Evolutionary conservation across 2,888 invertebrate genomes (phyloP), one percentile per base, ranked within the genome.

Genomic region (Eulithis prunata): DNA sequence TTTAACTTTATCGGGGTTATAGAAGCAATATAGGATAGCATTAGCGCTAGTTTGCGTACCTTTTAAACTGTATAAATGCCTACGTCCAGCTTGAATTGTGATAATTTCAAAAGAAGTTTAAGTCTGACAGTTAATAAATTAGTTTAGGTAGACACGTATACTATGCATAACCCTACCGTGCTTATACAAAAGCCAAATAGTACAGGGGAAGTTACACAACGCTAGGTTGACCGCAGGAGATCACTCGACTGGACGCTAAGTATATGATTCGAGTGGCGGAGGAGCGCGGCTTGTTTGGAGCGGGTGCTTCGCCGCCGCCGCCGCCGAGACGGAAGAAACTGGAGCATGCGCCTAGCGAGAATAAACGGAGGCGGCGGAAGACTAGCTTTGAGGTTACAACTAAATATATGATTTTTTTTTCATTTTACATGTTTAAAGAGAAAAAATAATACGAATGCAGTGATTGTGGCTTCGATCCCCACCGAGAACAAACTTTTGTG

Each of bases 181-280:
- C 28, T 28, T 28, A 51, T 28, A 51, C 28, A 10, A 52, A 56
- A 36, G 45, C 56, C 51, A 56, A 54, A 41, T 53, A 63, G 63
- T 64, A 60, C 59, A 64, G 60, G 60, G 64, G 64, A 60, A 60
- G 64, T 65, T 75, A 76, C 76, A 83, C 74, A 79, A 76, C 71
- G 76, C 62, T 82, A 85, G 83, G 79, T 71, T 79, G 82, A 76
- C 75, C 75, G 71, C 85, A 95, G 94, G 95, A 96, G 89, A 94
- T 97, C 76, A 96, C 96, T 61, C 94, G 95, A 51, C 94, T 97
- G 77, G 96, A 97, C 84, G 96, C 97, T 5, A 96, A 97, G 84
- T 97, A 96, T 82, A 96, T 97, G 94, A 97, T 97, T 74, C 94
- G 96, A 76, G 96, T 97, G 89, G 97, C 97, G 3, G 97, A 97